Base-by-base conservation (phyloP, 2,113 vertebrate genomes). In the Lophius piscatorius region DNA sequence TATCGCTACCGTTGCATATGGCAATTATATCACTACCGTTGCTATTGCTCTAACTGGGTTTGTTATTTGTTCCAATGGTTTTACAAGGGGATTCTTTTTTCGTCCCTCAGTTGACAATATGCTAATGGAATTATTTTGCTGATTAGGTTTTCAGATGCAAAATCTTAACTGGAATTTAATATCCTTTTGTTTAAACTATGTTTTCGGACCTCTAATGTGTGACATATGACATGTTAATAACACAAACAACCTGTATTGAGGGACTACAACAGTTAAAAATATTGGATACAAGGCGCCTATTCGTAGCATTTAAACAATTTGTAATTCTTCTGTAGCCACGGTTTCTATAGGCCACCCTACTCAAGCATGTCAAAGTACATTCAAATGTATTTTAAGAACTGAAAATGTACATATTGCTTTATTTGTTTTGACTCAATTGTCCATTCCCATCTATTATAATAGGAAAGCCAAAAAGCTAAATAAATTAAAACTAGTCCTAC, bases 51-150 rank as follows among this genome's bases (percentile, higher is more conserved):
- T 78, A 74, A 76, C 59, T 79, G 54, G 62, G 56, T 78, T 57
- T 36, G 70, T 78, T 31, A 44, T 52, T 18, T 60, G 36, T 39
- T 59, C 49, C 56, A 17, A 39, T 60, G 21, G 31, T 20, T 65
- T 59, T 50, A 34, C 60, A 39, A n/a, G 24, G 5, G 40, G 16
- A 36, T 13, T 59, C 1, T 40, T 48, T 54, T 47, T 39, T 18
- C 47, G 74, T 84, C 77, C 67, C 83, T 76, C 64, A 76, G 51
- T 80, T 26, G 42, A 61, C 82, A 63, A 18, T 71, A 70, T 86
- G 79, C 57, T 74, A 77, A 86, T 81, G 22, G 29, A 38, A 20
- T 81, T 79, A 10, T 70, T 84, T 81, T 28, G n/a, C n/a, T n/a
- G n/a, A n/a, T n/a, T n/a, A n/a, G n/a, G n/a, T n/a, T n/a, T n/a